Evolutionary conservation across 2,113 vertebrate species (phyloP).

Genomic region (Gymnocephalus cernua): DNA sequence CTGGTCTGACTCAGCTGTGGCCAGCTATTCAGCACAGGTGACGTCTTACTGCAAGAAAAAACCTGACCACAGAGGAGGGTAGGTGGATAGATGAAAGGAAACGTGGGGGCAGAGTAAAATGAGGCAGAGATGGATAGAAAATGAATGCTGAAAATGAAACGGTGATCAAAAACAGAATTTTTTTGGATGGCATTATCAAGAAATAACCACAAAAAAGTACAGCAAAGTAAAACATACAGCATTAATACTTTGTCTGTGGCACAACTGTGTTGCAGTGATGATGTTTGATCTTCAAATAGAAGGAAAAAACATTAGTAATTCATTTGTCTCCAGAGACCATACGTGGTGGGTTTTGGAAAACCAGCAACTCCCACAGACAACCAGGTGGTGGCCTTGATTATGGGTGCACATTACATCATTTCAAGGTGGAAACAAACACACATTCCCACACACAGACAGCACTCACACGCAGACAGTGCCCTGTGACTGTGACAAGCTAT

Average conservation of each 20-base stretch:
- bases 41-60: conserved; percentile 70
- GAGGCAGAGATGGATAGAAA: conserved; percentile 16
- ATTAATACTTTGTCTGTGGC: conserved; percentile 16
- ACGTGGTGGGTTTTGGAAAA: conserved; percentile 47
- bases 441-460: conserved; percentile 58
- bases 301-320: neutral
- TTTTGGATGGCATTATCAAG: conserved; percentile 52
- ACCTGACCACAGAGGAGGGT: conserved; percentile 28
- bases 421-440: conserved; percentile 77
- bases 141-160: conserved; percentile 33
- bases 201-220: too few relatives aligned
- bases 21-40: conserved; percentile 69
- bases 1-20: conserved; percentile 63
- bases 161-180: conserved; percentile 12
- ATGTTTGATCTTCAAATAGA: conserved; percentile 21
- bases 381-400: conserved; percentile 90
- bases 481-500: conserved; percentile 57
- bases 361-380: conserved; percentile 70
- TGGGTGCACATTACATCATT: conserved; percentile 88
- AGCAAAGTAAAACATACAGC: too few relatives aligned
- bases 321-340: conserved; percentile 5
- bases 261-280: neutral
- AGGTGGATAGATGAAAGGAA: conserved; percentile 52
- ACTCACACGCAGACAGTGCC: conserved; percentile 62
- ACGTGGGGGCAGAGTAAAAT: conserved; percentile 24